Evolutionary conservation across 2,888 invertebrate genomes (phyloP).

Genomic region (Lapara coniferarum): DNA sequence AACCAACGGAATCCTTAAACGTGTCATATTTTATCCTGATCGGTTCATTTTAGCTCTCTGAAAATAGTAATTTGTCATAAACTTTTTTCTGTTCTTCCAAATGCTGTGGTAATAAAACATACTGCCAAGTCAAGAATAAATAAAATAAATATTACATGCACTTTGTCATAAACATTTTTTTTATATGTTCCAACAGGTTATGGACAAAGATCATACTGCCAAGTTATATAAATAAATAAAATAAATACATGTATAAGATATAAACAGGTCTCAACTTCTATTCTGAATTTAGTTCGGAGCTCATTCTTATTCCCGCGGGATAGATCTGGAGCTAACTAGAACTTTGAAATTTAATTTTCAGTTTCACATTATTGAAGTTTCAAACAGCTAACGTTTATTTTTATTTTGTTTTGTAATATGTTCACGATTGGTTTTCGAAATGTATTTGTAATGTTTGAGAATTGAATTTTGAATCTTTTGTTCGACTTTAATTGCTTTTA

Average conservation of each 20-base stretch:
- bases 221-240: background rate
- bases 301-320: slow-evolving; percentile 13
- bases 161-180: too few relatives aligned
- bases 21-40: too few relatives aligned
- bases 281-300: background rate
- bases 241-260: background rate
- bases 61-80: too few relatives aligned
- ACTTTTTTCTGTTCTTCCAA: too few relatives aligned
- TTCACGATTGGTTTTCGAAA: background rate
- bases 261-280: background rate
- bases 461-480: slow-evolving; percentile 13
- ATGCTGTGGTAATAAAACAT: too few relatives aligned
- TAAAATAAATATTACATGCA: too few relatives aligned
- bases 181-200: too few relatives aligned
- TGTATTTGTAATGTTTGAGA: background rate
- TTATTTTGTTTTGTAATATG: slow-evolving; percentile 26
- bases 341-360: slow-evolving; percentile 28
- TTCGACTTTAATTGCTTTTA: background rate
- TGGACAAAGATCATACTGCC: background rate
- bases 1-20: too few relatives aligned
- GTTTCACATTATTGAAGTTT: slow-evolving; percentile 17
- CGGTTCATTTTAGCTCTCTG: too few relatives aligned
- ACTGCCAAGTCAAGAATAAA: too few relatives aligned
- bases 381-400: slow-evolving; percentile 31
- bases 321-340: background rate